Conservation (phyloP, 1,140 invertebrate genomes). For the Diachasmimorpha longicaudata region DNA sequence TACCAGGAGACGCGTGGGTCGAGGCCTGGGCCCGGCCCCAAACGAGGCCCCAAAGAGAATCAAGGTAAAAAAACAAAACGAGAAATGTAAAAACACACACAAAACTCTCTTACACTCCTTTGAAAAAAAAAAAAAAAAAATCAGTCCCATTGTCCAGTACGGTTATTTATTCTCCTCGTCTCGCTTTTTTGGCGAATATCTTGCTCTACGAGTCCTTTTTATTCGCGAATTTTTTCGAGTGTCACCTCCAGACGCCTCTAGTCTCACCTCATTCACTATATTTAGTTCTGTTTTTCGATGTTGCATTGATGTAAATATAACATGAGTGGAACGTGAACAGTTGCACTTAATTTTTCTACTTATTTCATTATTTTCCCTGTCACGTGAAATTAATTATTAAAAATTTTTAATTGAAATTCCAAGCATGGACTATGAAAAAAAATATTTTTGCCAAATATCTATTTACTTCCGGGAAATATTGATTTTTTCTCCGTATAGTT, state of each 20-base stretch:
- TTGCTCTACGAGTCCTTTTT: neutral
- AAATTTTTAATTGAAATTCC: no score
- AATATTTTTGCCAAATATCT: no score
- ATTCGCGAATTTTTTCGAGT: neutral
- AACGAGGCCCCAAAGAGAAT: slow-evolving; percentile 15
- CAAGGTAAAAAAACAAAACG: slow-evolving; percentile 5
- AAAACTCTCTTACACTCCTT: neutral
- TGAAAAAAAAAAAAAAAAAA: neutral
- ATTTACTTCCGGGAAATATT: no score
- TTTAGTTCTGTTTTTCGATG: slow-evolving; percentile 14
- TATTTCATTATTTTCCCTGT: slow-evolving; percentile 27
- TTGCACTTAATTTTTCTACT: no score
- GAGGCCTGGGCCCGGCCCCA: slow-evolving; percentile 4
- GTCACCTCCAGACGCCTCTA: neutral
- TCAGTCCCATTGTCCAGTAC: slow-evolving; percentile 6
- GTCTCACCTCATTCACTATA: neutral
- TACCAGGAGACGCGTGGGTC: slow-evolving; percentile 22
- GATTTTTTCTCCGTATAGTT: no score
- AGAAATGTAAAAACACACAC: slow-evolving; percentile 5
- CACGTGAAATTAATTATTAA: no score
- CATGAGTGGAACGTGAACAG: slow-evolving; percentile 15
- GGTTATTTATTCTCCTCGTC: neutral
- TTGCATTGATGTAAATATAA: neutral
- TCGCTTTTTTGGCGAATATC: neutral
- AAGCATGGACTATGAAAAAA: no score